Conservation (phyloP, 2,113 vertebrate species). For the Mystacornis crossleyi region DNA sequence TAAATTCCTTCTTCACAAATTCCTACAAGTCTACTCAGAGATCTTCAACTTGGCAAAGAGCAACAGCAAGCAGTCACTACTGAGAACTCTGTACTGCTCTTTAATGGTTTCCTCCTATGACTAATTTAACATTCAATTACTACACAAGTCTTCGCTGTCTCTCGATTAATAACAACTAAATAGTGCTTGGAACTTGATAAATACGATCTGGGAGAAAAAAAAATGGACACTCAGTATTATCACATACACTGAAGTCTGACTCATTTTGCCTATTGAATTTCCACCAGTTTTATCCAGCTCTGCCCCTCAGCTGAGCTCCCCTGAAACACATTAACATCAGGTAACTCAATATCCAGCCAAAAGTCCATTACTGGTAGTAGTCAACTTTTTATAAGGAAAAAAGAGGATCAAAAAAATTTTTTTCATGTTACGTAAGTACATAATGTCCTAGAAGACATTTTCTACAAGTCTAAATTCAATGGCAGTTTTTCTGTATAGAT, state of each 20-base stretch:
- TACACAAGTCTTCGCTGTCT: not conserved
- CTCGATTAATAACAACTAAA: not conserved
- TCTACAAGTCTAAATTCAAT: not conserved
- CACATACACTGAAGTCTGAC: not conserved
- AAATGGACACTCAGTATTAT: not conserved
- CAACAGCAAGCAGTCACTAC: not conserved
- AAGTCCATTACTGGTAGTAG: not conserved
- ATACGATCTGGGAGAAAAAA: not conserved
- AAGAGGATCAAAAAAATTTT: not conserved
- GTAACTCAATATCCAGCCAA: not conserved
- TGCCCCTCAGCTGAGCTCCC: not conserved
- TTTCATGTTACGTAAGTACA: not conserved
- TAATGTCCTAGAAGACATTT: not conserved
- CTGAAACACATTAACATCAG: not conserved
- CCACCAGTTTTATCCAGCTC: not conserved
- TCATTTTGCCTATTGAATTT: not conserved
- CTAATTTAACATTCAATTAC: not conserved
- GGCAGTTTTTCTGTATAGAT: not conserved
- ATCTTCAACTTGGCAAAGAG: not conserved
- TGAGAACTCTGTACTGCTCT: not conserved
- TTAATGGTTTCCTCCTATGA: not conserved
- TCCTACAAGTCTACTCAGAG: not conserved
- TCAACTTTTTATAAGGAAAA: not conserved
- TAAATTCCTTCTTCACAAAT: not conserved
- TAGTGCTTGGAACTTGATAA: not conserved